Evolutionary conservation across 2,113 vertebrate species (phyloP).

Genomic region (Eretmodus cyanostictus): DNA sequence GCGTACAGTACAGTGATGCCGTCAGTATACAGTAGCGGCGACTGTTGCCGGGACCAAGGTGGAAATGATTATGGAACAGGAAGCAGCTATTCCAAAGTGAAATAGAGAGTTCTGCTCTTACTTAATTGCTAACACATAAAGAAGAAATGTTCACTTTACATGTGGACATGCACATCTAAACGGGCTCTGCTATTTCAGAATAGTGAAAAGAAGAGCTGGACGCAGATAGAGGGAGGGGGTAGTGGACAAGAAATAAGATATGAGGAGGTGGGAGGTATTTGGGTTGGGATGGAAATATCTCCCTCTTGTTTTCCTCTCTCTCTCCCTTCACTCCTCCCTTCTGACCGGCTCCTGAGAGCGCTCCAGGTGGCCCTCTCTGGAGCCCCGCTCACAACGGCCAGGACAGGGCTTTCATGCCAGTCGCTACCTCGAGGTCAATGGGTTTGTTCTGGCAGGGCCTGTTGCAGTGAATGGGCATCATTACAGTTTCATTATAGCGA

Average conservation of each 20-base stretch:
- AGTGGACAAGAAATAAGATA: slow-evolving; percentile 19
- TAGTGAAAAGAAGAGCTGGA: not conserved
- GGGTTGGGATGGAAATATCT: slow-evolving; percentile 29
- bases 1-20: not conserved
- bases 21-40: not conserved
- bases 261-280: slow-evolving; percentile 24
- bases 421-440: slow-evolving; percentile 41
- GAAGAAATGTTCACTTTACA: not conserved
- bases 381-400: not conserved
- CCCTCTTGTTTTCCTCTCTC: slow-evolving; percentile 3
- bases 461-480: slow-evolving; percentile 35
- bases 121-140: not conserved
- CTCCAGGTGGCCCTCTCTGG: slow-evolving; percentile 32
- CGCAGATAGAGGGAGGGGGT: not conserved
- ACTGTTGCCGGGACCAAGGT: slow-evolving; percentile 20
- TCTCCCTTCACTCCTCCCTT: not conserved
- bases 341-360: not conserved
- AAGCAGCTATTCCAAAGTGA: slow-evolving; percentile 50
- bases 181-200: not conserved
- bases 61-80: slow-evolving; percentile 49
- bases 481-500: slow-evolving; percentile 50
- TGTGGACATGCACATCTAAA: not conserved
- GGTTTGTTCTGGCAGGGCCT: slow-evolving; percentile 46
- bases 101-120: slow-evolving; percentile 47
- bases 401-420: not conserved